phyloP scores from a whole-genome alignment of 2,113 vertebrate genomes.

The Rhinolophus ferrumequinum region DNA sequence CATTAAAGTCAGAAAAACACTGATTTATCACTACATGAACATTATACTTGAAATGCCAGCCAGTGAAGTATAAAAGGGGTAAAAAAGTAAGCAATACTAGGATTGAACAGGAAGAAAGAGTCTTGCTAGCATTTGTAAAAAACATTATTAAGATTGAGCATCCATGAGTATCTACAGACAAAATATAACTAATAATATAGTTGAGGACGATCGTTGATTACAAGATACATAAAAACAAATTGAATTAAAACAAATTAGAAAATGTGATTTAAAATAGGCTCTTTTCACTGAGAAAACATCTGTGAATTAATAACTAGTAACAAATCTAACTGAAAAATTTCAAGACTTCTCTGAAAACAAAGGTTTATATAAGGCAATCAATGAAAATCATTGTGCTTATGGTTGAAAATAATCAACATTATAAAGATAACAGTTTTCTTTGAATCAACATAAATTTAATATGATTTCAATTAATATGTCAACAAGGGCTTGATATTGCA shows the following conservation, averaged over 20 bases:
- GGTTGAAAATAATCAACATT: background rate
- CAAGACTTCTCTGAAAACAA: background rate
- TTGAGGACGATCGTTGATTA: background rate
- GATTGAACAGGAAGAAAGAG: background rate
- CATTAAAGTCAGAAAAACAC: background rate
- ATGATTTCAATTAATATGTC: background rate
- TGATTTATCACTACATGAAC: background rate
- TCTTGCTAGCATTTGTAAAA: background rate
- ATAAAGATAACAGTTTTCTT: background rate
- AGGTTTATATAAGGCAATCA: background rate
- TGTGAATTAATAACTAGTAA: background rate
- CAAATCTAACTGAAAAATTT: background rate
- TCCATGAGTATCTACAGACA: background rate
- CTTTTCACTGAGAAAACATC: background rate
- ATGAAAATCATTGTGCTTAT: background rate
- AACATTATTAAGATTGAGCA: background rate
- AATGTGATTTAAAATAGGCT: background rate
- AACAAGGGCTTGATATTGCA: background rate
- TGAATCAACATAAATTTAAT: background rate
- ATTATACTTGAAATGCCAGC: background rate
- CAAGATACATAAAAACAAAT: background rate
- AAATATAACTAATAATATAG: background rate
- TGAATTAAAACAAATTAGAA: background rate
- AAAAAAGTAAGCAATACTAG: background rate
- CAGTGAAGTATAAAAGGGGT: background rate